Conservation (phyloP, 2,113 vertebrate species). For the Anas platyrhynchos region DNA sequence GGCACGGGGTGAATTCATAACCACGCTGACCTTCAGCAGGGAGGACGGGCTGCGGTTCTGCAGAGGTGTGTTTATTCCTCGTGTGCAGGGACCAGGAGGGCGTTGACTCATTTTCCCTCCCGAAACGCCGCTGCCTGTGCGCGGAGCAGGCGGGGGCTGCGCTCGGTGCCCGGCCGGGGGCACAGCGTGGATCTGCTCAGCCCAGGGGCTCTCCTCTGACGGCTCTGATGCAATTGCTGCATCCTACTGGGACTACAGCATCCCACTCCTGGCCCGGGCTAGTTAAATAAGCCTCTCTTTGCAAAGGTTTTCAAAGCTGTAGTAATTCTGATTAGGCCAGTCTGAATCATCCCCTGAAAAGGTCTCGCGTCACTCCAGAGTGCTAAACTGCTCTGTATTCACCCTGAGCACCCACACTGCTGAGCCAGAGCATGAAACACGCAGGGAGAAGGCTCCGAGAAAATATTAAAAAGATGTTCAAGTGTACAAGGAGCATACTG, state of each 20-base stretch:
- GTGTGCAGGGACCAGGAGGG: background rate
- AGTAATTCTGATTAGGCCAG: background rate
- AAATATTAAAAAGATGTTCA: background rate
- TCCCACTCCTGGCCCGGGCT: background rate
- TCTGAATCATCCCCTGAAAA: conserved; percentile 15
- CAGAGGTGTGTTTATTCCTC: background rate
- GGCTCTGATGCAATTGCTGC: background rate
- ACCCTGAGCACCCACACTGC: background rate
- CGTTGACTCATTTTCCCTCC: background rate
- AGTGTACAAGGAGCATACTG: background rate
- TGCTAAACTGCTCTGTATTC: conserved; percentile 27
- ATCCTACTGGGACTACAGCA: background rate
- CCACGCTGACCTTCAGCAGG: background rate
- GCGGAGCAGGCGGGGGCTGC: background rate
- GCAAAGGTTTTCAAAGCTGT: background rate
- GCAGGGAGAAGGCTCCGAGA: background rate
- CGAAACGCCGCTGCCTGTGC: background rate
- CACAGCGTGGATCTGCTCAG: background rate
- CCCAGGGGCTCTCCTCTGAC: background rate
- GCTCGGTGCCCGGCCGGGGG: fast-evolving
- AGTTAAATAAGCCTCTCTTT: background rate
- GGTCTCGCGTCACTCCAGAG: background rate
- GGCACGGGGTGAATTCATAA: background rate
- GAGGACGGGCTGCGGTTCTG: background rate
- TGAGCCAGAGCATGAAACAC: background rate